Conservation (phyloP, 2,888 invertebrate genomes). For the Sesia apiformis region DNA sequence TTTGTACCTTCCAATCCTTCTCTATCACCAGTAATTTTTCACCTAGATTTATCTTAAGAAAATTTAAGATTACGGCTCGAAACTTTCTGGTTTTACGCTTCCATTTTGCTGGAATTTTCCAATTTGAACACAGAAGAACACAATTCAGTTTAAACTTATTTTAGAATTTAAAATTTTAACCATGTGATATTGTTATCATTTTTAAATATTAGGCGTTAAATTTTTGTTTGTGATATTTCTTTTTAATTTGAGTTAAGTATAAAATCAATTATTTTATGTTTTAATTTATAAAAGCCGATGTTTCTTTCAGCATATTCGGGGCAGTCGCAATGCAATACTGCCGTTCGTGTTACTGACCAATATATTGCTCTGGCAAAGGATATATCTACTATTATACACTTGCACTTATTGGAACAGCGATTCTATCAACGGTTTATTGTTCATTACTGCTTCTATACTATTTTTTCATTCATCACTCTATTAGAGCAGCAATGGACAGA, state of each 20-base stretch:
- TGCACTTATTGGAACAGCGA: background rate
- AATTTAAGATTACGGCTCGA: background rate
- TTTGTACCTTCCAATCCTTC: constrained; percentile 5
- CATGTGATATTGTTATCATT: background rate
- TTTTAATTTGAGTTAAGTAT: background rate
- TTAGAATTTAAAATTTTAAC: background rate
- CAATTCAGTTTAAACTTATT: background rate
- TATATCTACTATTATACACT: background rate
- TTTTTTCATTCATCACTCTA: background rate
- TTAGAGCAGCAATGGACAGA: constrained; percentile 17
- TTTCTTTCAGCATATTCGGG: background rate
- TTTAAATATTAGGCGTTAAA: background rate
- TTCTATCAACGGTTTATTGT: background rate
- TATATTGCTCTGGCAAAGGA: background rate
- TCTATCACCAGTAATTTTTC: background rate
- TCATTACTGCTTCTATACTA: background rate
- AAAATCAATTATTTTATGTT: background rate
- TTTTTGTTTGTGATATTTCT: background rate
- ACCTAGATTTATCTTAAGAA: constrained; percentile 5
- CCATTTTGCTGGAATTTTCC: background rate
- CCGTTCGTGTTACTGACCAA: background rate
- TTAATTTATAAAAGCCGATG: background rate
- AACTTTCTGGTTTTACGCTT: background rate
- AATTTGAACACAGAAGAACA: background rate
- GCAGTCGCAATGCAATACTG: background rate